Percentiles rank a stretch among this genome's conserved stretches.
These are phyloP conservation scores for Scylla paramamosain DNA, from an alignment of 1,140 invertebrate species.

Conservation along the genomic window DNA sequence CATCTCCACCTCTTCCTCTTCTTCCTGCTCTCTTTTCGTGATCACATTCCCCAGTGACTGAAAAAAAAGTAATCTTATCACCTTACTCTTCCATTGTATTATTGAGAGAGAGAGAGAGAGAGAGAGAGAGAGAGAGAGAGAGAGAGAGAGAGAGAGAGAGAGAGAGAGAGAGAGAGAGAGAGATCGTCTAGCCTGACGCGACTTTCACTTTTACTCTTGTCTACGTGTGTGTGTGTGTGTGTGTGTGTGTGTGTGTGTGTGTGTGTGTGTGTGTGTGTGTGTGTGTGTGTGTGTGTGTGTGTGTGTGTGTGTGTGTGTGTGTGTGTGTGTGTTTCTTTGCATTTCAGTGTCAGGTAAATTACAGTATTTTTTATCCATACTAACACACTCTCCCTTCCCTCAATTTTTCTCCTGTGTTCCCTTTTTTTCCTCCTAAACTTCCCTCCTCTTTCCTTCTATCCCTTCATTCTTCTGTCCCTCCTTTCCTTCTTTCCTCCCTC, in stretches of 20 bases:
- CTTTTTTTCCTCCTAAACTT: not conserved
- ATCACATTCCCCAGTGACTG: too few relatives aligned
- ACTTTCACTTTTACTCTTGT: constrained; percentile 15
- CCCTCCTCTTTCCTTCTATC: not conserved
- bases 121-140: too few relatives aligned
- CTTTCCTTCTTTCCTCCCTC: not conserved
- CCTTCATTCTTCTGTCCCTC: not conserved
- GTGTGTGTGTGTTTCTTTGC: constrained; percentile 24
- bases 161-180: too few relatives aligned
- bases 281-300: constrained; percentile 45
- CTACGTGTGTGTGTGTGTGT: constrained; percentile 48
- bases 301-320: constrained; percentile 52
- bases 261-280: constrained; percentile 52
- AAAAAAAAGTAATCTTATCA: too few relatives aligned
- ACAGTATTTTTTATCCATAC: not conserved
- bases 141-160: too few relatives aligned
- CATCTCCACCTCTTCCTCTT: constrained; percentile 25
- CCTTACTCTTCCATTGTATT: too few relatives aligned
- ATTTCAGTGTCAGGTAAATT: too few relatives aligned
- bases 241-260: constrained; percentile 50
- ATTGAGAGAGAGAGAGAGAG: too few relatives aligned
- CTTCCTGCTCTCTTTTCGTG: not conserved
- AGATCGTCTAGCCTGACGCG: not conserved
- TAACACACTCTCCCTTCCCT: not conserved
- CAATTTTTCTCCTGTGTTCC: not conserved